A percentile compares a stretch with the other conserved stretches of the same genome.
phyloP scores from a whole-genome alignment of 2,113 vertebrate genomes.

The Oncorhynchus clarkii region DNA sequence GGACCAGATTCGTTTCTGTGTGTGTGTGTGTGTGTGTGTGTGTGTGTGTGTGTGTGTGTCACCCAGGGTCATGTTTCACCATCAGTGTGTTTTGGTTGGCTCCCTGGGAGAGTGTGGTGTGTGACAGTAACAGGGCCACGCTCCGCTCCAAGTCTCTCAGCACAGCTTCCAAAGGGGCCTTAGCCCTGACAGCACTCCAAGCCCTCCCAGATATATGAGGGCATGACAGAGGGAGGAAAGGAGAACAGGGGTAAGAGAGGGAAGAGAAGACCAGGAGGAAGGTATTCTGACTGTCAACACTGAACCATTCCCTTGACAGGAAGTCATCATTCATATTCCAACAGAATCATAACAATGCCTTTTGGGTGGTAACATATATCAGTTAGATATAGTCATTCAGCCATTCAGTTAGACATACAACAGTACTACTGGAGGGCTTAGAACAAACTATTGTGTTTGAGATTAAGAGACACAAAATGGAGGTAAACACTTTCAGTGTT shows the following conservation, averaged over 20 bases:
- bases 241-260: not conserved
- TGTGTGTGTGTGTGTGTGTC: not conserved
- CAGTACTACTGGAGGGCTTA: not conserved
- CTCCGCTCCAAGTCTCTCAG: constrained; percentile 25
- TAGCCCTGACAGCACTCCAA: constrained; percentile 1
- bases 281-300: constrained; percentile 14
- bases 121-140: constrained; percentile 16
- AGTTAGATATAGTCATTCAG: too few species aligned
- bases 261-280: constrained; percentile 7
- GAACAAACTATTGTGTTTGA: constrained; percentile 11
- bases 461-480: constrained; percentile 18
- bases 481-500: constrained; percentile 15
- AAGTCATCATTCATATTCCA: not conserved
- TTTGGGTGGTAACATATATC: not conserved
- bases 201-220: not conserved
- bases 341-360: not conserved
- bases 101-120: constrained; percentile 10
- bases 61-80: constrained; percentile 21
- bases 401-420: not conserved
- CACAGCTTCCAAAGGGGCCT: constrained; percentile 34
- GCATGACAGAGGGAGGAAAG: constrained; percentile 2
- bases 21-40: not conserved
- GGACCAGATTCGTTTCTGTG: not conserved
- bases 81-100: not conserved
- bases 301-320: constrained; percentile 11